Evolutionary conservation across 2,797 vertebrate genomes (phyloP), one percentile per base, ranked within the genome.

Genomic region (Glyptemys insculpta): DNA sequence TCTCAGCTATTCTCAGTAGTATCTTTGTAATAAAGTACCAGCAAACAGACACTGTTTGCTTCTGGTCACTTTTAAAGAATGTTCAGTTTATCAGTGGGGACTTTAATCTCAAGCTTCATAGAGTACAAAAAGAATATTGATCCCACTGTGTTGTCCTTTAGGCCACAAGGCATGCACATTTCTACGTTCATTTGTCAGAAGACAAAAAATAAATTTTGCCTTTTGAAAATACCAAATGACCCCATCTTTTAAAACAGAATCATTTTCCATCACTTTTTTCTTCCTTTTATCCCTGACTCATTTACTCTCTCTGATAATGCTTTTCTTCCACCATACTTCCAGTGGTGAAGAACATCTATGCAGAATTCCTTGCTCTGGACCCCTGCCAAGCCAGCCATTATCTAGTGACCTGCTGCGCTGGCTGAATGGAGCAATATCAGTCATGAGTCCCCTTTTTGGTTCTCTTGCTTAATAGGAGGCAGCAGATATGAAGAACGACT

Each of bases 11-110:
- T 98, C 98, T 98, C 98, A 97, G 97, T 98, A 98, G 98, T 98
- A 97, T 98, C 98, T 98, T 98, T 98, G 98, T 98, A 98, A 98
- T 98, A 99, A 98, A 98, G 98, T 98, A 98, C 98, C 96, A 98
- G 98, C 98, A 98, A 98, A 98, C 98, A 98, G 98, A 98, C 97
- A 98, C 97, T 98, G 97, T 98, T 98, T 98, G 98, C 98, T 98
- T 98, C 98, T 98, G 98, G 98, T 98, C 98, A 98, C 97, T 98
- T 98, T 98, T 98, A 98, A 98, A 98, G 98, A 98, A 98, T 98
- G 98, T 98, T 98, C 98, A 97, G 98, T 98, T 98, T 98, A 98
- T 98, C 98, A 98, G 98, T 95, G 87, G 98, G 97, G 98, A 98
- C 98, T 98, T 98, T 98, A 98, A 98, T 98, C 98, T 98, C 97